Evolutionary conservation across 2,888 invertebrate genomes (phyloP), one percentile per base, ranked within the genome.

Genomic region (Liopterus haemorrhoidalis): DNA sequence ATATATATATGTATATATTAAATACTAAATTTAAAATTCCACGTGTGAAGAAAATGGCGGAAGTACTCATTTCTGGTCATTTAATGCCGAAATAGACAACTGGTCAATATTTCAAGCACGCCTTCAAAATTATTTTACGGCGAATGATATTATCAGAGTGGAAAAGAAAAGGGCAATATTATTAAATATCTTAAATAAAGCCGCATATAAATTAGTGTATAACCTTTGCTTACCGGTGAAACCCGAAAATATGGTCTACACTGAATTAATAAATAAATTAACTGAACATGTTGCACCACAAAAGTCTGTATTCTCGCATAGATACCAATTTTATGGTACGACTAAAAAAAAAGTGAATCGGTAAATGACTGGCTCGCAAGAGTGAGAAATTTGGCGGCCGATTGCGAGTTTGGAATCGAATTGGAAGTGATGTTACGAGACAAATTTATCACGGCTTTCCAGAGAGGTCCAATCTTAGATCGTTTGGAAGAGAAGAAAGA

Each of bases 361-460:
- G n/a, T n/a, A n/a, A n/a, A 50, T n/a, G 49, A 53, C 4, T 57
- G 57, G 56, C 52, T 51, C 18, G 49, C 40, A 9, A 30, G 54
- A 14, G 49, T 54, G 4, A 46, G 51, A 40, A 42, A 46, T 22
- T 31, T 50, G 20, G 53, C 54, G 5, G 46, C 49, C 14, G 22
- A n/a, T 16, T 57, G 57, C 38, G 46, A 49, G 12, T 57, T 54
- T 35, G 56, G 53, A 3, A 9, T 27, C 5, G 53, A 51, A 24
- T 30, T 49, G n/a, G 41, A 49, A 5, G 27, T 31, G 2, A 19
- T 24, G 25, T 21, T 53, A 27, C 48, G 52, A 25, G 54, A 54
- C 32, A 52, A 51, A 45, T 56, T 56, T 48, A 37, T 56, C 3
- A 41, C 46, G 25, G 54, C 54, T 18, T 47, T 53, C 19, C 47